A percentile compares a stretch with the other conserved stretches of the same genome.
Evolutionary conservation across 2,113 vertebrate genomes (phyloP).

Genomic region (Clupea harengus): DNA sequence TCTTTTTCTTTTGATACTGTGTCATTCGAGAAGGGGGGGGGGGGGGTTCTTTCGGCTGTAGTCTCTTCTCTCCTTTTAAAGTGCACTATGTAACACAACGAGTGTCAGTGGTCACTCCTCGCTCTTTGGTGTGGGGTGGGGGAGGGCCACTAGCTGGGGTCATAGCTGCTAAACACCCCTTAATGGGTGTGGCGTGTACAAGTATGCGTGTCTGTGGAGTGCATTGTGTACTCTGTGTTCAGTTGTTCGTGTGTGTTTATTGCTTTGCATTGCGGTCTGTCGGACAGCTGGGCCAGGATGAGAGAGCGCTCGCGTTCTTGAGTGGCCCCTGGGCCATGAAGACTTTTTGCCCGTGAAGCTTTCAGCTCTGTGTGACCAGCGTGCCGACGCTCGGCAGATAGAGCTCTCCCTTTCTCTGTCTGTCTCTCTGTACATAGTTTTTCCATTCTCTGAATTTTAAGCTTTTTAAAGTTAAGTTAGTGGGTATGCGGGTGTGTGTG

Average conservation of each 20-base stretch:
- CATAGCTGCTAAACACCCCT: constrained; percentile 9
- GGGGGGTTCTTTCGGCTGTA: background rate
- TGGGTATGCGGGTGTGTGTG: background rate
- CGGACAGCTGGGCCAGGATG: constrained; percentile 55
- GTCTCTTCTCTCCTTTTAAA: constrained; percentile 2
- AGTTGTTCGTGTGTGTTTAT: constrained; percentile 12
- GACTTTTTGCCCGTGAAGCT: constrained; percentile 58
- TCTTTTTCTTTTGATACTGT: background rate
- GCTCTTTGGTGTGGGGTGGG: background rate
- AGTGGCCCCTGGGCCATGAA: constrained; percentile 63
- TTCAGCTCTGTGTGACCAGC: constrained; percentile 47
- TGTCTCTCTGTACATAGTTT: background rate
- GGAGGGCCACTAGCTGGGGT: background rate
- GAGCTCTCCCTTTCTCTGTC: background rate
- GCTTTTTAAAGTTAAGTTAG: background rate
- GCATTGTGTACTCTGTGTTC: background rate
- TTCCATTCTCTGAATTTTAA: constrained; percentile 13
- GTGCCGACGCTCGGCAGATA: background rate
- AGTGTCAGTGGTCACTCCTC: background rate
- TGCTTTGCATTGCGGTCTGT: constrained; percentile 27
- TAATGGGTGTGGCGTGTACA: background rate
- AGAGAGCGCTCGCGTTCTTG: constrained; percentile 62
- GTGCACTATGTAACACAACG: background rate
- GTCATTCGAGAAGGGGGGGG: background rate
- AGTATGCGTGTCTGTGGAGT: background rate